Percentiles rank a stretch among this genome's conserved stretches.
phyloP scores from a whole-genome alignment of 2,888 invertebrate species.

The Lagria hirta region DNA sequence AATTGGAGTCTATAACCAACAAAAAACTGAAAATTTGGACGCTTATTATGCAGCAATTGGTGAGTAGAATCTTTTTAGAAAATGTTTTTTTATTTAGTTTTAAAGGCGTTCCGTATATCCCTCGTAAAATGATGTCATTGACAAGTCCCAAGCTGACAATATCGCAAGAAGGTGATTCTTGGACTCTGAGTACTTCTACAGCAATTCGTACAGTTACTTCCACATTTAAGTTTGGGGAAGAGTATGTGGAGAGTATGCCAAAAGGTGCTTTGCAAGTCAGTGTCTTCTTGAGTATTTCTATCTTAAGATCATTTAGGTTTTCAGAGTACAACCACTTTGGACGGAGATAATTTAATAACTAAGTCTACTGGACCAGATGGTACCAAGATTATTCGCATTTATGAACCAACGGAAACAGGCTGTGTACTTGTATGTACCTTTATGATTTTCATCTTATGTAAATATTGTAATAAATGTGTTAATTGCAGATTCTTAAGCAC shows the following conservation, averaged over 20 bases:
- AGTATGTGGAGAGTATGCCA: conserved; percentile 68
- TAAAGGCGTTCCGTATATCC: conserved; percentile 65
- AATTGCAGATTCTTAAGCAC: conserved; percentile 60
- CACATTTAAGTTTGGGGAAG: conserved; percentile 62
- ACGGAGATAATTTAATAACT: conserved; percentile 57
- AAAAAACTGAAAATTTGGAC: conserved; percentile 66
- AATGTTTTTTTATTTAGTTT: conserved; percentile 1
- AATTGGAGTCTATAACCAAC: conserved; percentile 64
- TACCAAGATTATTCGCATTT: conserved; percentile 50
- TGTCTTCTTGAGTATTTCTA: conserved; percentile 1
- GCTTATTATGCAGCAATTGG: conserved; percentile 66
- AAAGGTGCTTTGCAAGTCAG: conserved; percentile 57
- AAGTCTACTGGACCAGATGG: conserved; percentile 50
- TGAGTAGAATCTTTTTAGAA: conserved; percentile 52
- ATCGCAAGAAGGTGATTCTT: conserved; percentile 56
- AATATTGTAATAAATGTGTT: conserved; percentile 8
- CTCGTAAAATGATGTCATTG: conserved; percentile 65
- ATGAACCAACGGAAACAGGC: conserved; percentile 50
- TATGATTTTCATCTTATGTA: conserved; percentile 16
- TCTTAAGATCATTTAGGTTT: conserved; percentile 34
- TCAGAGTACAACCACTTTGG: conserved; percentile 60
- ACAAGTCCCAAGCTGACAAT: conserved; percentile 65
- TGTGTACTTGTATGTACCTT: conserved; percentile 42
- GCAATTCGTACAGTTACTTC: conserved; percentile 58
- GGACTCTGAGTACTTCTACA: conserved; percentile 62